Conservation (phyloP, 2,113 vertebrate genomes). For the Mola mola region DNA sequence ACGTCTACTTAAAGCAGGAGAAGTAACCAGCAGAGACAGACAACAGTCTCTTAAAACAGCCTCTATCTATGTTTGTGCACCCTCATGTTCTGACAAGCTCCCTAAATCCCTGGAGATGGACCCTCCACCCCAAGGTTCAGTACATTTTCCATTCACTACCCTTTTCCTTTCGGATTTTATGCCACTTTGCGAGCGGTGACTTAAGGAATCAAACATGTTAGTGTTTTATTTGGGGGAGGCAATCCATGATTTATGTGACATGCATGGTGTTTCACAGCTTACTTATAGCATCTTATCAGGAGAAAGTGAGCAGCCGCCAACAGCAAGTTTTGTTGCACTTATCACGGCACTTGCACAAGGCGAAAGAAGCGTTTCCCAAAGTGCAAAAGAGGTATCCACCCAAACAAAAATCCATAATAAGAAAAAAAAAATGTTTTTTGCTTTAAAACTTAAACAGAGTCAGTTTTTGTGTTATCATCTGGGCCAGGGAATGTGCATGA, state of each 20-base stretch:
- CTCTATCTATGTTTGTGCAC: constrained; percentile 11
- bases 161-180: constrained; percentile 55
- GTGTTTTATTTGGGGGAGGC: background rate
- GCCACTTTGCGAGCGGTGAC: constrained; percentile 36
- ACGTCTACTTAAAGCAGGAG: no score
- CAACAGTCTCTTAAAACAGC: no score
- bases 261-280: constrained; percentile 50
- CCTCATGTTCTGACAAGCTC: constrained; percentile 43
- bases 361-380: constrained; percentile 27
- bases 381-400: constrained; percentile 26
- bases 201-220: constrained; percentile 25
- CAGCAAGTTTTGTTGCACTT: constrained; percentile 26
- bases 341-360: constrained; percentile 6
- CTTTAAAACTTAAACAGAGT: constrained; percentile 51
- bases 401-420: constrained; percentile 50
- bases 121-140: constrained; percentile 29
- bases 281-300: constrained; percentile 62
- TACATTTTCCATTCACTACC: constrained; percentile 58
- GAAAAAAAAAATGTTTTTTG: background rate
- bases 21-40: no score
- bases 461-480: constrained; percentile 19
- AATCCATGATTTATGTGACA: constrained; percentile 67
- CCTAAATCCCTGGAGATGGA: constrained; percentile 28
- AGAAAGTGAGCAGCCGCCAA: constrained; percentile 20
- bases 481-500: constrained; percentile 11